phyloP scores from a whole-genome alignment of 2,113 vertebrate species.

The Pseudonaja textilis region DNA sequence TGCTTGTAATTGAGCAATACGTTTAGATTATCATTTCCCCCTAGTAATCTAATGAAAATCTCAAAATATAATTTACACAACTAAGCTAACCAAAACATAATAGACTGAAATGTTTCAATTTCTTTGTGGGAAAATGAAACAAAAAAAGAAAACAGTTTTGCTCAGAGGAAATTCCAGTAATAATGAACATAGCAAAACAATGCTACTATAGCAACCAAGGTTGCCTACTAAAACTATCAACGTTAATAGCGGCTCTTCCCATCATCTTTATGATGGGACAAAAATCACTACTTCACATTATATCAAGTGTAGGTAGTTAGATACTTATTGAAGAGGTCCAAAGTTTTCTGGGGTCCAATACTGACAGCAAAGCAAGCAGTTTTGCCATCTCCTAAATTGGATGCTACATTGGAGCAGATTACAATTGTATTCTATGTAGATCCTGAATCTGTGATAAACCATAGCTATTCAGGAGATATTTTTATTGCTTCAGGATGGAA shows the following conservation, averaged over 20 bases:
- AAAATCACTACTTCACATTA: not conserved
- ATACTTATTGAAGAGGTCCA: not conserved
- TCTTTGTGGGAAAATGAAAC: slow-evolving; percentile 25
- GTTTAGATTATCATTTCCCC: slow-evolving; percentile 16
- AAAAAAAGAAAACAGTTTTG: slow-evolving; percentile 15
- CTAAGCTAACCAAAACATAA: not conserved
- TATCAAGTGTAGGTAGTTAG: too few species aligned
- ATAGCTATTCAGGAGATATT: not conserved
- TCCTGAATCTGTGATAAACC: not conserved
- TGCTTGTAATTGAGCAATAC: slow-evolving; percentile 25
- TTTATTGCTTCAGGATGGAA: not conserved
- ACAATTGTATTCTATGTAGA: not conserved
- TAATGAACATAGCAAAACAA: slow-evolving; percentile 18
- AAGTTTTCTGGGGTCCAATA: not conserved
- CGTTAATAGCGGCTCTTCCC: not conserved
- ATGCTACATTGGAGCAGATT: not conserved
- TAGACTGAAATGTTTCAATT: not conserved
- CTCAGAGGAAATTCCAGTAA: slow-evolving; percentile 24
- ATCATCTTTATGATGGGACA: not conserved
- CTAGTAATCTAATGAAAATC: slow-evolving; percentile 17
- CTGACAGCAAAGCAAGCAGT: not conserved
- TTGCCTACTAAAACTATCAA: not conserved
- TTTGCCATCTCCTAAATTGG: not conserved
- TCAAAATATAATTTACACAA: slow-evolving; percentile 12
- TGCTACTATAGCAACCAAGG: not conserved